These are phyloP conservation scores for Hyaena hyaena DNA, from an alignment of 2,113 vertebrate species.

Conservation along the genomic window DNA sequence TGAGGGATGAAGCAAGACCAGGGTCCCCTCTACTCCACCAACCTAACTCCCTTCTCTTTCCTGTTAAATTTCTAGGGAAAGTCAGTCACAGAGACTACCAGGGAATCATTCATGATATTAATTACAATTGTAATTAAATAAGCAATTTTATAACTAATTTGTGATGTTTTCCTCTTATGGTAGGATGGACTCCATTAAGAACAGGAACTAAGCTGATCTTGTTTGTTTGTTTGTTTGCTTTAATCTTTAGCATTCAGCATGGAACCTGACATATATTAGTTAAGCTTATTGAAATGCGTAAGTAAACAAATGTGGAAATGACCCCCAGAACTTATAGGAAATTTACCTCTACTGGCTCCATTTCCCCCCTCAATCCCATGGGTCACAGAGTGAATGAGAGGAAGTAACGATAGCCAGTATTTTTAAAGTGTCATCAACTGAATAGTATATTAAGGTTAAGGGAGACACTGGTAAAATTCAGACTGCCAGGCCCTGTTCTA, in stretches of 20 bases:
- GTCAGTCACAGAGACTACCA: neutral
- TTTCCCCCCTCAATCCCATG: neutral
- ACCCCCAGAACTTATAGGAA: neutral
- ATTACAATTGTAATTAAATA: neutral
- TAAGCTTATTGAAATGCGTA: neutral
- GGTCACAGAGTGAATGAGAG: neutral
- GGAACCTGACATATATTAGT: neutral
- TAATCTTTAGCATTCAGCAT: neutral
- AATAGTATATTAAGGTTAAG: neutral
- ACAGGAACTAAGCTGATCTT: neutral
- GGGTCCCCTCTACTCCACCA: no score
- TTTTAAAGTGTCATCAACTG: neutral
- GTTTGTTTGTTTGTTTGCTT: neutral
- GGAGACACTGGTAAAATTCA: neutral
- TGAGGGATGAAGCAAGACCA: no score
- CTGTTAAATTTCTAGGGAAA: neutral
- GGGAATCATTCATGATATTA: neutral
- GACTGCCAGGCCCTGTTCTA: neutral
- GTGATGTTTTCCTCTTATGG: neutral
- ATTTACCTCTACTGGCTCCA: neutral
- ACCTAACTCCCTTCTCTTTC: no score
- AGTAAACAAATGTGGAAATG: neutral
- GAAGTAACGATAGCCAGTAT: neutral
- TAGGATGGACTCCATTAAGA: neutral
- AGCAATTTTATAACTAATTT: neutral